A percentile compares a stretch with the other conserved stretches of the same genome.
These are phyloP conservation scores for Podotricha telesiphe DNA, from an alignment of 2,888 invertebrate species.

Conservation along the genomic window DNA sequence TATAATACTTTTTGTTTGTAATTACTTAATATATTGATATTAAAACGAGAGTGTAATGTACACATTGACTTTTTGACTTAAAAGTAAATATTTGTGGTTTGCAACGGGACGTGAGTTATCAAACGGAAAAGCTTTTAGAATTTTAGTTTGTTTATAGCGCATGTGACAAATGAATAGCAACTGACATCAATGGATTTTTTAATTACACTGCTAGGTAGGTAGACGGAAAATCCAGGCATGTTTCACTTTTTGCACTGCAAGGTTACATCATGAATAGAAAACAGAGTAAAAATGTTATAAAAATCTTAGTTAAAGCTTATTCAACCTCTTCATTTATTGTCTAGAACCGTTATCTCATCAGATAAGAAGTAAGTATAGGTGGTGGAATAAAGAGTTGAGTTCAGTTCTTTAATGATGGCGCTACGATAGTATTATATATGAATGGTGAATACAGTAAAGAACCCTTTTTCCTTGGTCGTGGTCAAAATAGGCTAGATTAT, in stretches of 20 bases:
- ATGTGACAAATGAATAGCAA: slow-evolving; percentile 14
- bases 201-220: slow-evolving; percentile 11
- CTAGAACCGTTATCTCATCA: neutral
- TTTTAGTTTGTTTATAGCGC: slow-evolving; percentile 7
- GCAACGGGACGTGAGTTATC: neutral
- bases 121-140: slow-evolving; percentile 14
- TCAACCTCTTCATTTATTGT: neutral
- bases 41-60: neutral
- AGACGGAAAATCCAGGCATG: neutral
- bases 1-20: too few relatives aligned
- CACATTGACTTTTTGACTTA: neutral
- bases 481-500: too few relatives aligned
- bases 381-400: too few relatives aligned
- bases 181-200: slow-evolving; percentile 17
- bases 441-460: too few relatives aligned
- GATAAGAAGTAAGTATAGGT: neutral
- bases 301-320: slow-evolving; percentile 9
- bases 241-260: neutral
- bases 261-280: slow-evolving; percentile 3
- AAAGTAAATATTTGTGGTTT: slow-evolving; percentile 2
- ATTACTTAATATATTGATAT: neutral
- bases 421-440: too few relatives aligned
- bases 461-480: too few relatives aligned
- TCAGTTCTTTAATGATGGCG: too few relatives aligned
- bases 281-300: neutral